Conservation (phyloP, 1,140 invertebrate species). For the Lamellibrachia luymesi region DNA sequence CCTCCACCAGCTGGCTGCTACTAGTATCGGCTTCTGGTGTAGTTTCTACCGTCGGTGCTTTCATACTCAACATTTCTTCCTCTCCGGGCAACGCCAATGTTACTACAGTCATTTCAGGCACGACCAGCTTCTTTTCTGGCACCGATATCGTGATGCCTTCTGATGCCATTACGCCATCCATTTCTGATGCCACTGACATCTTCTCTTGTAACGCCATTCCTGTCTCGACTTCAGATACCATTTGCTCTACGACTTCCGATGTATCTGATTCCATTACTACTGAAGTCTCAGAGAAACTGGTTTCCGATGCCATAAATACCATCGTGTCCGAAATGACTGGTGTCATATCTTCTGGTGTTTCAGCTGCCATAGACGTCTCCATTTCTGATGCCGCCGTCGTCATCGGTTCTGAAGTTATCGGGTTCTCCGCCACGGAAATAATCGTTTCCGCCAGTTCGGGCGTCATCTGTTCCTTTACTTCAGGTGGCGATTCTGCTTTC, state of each 20-base stretch:
- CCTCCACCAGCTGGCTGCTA: neutral
- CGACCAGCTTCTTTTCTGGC: too few relatives aligned
- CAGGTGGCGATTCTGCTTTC: too few relatives aligned
- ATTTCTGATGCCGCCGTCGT: neutral
- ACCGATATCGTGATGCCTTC: too few relatives aligned
- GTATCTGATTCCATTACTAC: neutral
- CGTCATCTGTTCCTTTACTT: too few relatives aligned
- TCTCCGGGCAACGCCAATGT: neutral
- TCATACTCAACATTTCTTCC: neutral
- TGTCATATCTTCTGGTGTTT: neutral
- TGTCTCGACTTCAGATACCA: neutral
- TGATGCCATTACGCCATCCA: neutral
- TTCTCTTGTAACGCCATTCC: neutral
- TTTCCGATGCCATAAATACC: too few relatives aligned
- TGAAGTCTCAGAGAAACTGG: too few relatives aligned
- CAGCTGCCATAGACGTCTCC: neutral
- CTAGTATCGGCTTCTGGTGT: neutral
- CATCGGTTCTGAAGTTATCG: too few relatives aligned
- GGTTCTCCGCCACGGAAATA: neutral
- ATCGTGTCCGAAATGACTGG: too few relatives aligned
- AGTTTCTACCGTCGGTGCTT: neutral
- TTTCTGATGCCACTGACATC: neutral
- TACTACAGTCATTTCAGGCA: neutral
- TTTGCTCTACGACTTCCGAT: neutral
- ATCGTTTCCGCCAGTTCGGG: neutral